phyloP scores from a whole-genome alignment of 1,140 invertebrate species.

The Drosophila baimaii region DNA sequence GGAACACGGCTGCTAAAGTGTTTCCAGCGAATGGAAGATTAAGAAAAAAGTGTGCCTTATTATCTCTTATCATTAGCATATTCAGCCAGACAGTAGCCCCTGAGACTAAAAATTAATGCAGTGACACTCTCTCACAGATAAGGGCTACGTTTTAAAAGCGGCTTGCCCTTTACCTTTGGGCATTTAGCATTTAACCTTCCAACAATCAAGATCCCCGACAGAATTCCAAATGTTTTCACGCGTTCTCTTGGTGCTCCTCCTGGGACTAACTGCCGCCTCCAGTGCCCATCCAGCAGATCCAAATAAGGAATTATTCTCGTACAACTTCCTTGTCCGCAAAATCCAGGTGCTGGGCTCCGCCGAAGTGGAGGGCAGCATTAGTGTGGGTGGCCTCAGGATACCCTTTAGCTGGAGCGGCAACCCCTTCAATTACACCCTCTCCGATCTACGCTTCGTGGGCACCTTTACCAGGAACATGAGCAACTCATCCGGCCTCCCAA shows the following conservation, averaged over 20 bases:
- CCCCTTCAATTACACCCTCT: no score
- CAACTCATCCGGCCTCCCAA: no score
- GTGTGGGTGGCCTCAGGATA: no score
- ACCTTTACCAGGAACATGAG: no score
- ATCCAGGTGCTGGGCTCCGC: no score
- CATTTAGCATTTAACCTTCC: not conserved
- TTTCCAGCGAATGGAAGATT: not conserved
- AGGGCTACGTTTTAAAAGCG: not conserved
- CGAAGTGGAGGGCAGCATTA: no score
- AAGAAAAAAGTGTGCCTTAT: not conserved
- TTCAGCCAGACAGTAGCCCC: not conserved
- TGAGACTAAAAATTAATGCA: not conserved
- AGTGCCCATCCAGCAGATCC: no score
- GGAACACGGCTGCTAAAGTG: not conserved
- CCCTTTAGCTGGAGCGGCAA: no score
- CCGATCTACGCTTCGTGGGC: no score
- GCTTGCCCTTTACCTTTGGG: not conserved
- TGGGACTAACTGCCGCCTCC: not conserved
- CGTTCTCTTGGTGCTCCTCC: not conserved
- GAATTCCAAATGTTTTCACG: not conserved
- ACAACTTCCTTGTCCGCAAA: no score
- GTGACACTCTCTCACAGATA: not conserved
- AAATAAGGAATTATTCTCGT: no score
- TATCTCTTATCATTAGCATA: not conserved
- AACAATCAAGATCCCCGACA: no score